These are phyloP conservation scores for Caenorhabditis inopinata DNA, from an alignment of 1,140 invertebrate species.

Conservation along the genomic window DNA sequence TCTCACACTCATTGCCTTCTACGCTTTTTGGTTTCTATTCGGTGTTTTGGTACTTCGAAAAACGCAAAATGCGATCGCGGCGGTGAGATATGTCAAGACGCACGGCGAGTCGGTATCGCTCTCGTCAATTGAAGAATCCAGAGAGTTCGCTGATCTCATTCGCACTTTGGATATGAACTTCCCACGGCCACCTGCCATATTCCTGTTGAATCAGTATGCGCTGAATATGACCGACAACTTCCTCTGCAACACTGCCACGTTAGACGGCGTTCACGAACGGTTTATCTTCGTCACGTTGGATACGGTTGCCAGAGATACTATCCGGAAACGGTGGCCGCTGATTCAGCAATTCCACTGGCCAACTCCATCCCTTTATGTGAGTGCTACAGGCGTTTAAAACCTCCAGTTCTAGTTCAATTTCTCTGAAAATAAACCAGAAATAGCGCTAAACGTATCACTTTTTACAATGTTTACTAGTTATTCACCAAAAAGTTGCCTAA, in stretches of 20 bases:
- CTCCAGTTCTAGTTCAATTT: no score
- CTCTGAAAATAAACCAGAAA: no score
- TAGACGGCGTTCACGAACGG: conserved; percentile 61
- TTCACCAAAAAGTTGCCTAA: no score
- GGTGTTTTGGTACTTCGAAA: conserved; percentile 60
- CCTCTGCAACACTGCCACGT: conserved; percentile 58
- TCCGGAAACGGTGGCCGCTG: conserved; percentile 57
- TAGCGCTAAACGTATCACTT: no score
- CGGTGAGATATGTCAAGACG: conserved; percentile 58
- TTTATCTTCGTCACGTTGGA: conserved; percentile 64
- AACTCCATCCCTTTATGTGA: conserved; percentile 63
- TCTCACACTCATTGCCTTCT: conserved; percentile 28
- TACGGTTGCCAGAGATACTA: conserved; percentile 53
- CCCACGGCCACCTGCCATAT: conserved; percentile 57
- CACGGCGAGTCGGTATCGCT: conserved; percentile 56
- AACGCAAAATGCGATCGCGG: conserved; percentile 56
- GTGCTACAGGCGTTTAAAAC: neutral
- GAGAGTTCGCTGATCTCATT: conserved; percentile 55
- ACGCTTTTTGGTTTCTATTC: conserved; percentile 56
- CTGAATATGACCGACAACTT: conserved; percentile 66
- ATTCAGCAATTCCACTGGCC: conserved; percentile 64
- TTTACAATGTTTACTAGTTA: no score
- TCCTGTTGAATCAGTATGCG: conserved; percentile 62
- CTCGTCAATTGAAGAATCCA: conserved; percentile 56
- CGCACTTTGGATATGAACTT: conserved; percentile 59